Conservation (phyloP, 2,888 invertebrate genomes). For the Cepaea hortensis region DNA sequence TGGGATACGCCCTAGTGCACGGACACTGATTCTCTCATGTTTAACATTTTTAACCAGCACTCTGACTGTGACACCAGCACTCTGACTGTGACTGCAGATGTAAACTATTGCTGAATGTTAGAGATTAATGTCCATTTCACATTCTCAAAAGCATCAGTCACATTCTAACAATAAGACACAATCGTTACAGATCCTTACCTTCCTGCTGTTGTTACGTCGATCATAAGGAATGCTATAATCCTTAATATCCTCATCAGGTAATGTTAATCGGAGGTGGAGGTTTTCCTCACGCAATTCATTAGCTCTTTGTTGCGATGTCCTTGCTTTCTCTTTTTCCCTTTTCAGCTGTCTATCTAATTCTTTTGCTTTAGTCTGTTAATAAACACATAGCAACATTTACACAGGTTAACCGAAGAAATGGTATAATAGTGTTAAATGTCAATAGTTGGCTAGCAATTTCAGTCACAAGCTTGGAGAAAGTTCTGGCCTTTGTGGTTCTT, state of each 20-base stretch:
- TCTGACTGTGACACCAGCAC: no score
- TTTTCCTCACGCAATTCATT: conserved; percentile 67
- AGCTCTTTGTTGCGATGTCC: conserved; percentile 63
- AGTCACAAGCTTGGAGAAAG: no score
- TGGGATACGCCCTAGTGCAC: no score
- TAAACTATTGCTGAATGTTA: no score
- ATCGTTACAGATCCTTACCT: conserved; percentile 53
- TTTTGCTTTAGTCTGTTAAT: conserved; percentile 66
- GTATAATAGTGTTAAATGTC: not conserved
- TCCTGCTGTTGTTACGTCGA: conserved; percentile 59
- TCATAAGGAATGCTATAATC: conserved; percentile 65
- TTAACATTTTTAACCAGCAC: no score
- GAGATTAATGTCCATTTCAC: no score
- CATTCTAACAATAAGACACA: not conserved
- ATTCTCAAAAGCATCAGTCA: not conserved
- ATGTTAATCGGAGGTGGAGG: conserved; percentile 63
- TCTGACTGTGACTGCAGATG: no score
- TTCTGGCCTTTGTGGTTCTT: no score
- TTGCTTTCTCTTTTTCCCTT: conserved; percentile 69
- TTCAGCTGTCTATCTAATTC: conserved; percentile 64
- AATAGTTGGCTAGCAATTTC: no score
- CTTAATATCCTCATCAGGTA: conserved; percentile 64
- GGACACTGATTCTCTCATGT: no score
- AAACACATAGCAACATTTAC: conserved; percentile 2
- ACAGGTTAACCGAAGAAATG: no score